A percentile compares a stretch with the other conserved stretches of the same genome.
Evolutionary conservation across 2,888 invertebrate genomes (phyloP).

Genomic region (Strigamia maritima): DNA sequence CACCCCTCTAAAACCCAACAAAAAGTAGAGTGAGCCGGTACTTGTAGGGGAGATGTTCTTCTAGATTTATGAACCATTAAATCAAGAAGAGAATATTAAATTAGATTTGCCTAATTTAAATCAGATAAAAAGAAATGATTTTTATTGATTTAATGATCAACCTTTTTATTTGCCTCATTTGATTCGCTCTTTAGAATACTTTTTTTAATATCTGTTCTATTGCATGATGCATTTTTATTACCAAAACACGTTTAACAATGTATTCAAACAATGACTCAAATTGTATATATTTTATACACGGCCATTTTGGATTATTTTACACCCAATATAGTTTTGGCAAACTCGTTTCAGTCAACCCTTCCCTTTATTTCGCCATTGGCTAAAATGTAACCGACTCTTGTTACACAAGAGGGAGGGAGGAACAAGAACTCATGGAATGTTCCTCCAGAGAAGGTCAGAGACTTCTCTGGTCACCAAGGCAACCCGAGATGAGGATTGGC

Average conservation of each 20-base stretch:
- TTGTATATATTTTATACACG: too few species aligned
- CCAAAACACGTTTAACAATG: too few species aligned
- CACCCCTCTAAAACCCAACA: not conserved
- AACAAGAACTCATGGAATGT: slow-evolving; percentile 29
- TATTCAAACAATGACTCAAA: too few species aligned
- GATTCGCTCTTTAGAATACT: not conserved
- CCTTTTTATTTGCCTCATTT: not conserved
- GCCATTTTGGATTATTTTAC: not conserved
- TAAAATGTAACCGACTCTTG: not conserved
- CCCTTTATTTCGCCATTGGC: not conserved
- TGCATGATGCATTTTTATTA: too few species aligned
- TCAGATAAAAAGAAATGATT: not conserved
- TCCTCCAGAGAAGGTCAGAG: slow-evolving; percentile 35
- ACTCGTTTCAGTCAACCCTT: not conserved
- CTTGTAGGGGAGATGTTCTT: not conserved
- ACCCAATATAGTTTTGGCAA: not conserved
- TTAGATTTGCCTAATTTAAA: not conserved
- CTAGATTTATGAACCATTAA: not conserved
- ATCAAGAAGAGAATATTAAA: not conserved
- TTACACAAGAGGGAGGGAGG: not conserved
- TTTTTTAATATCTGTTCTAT: too few species aligned
- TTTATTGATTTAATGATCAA: not conserved
- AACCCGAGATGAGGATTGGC: slow-evolving; percentile 36
- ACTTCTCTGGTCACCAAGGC: slow-evolving; percentile 31
- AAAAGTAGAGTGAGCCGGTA: not conserved